These are phyloP conservation scores for Thera britannica DNA, from an alignment of 2,888 invertebrate species.

Conservation along the genomic window DNA sequence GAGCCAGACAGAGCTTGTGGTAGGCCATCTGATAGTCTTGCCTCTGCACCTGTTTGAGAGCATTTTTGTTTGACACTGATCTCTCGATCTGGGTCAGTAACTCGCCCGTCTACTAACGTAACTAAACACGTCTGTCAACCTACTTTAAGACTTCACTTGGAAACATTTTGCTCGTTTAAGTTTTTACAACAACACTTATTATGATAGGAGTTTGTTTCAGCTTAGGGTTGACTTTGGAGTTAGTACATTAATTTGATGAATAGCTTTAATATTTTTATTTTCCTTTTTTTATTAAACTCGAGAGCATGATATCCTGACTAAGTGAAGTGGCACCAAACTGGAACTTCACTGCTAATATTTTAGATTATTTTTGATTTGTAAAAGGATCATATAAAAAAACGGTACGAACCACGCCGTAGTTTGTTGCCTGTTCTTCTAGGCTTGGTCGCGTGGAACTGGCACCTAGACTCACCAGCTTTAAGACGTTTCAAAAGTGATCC, in stretches of 20 bases:
- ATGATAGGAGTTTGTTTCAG: constrained; percentile 30
- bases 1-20: no score
- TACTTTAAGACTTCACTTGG: constrained; percentile 9
- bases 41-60: neutral
- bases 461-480: no score
- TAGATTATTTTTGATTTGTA: no score
- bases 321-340: no score
- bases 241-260: constrained; percentile 27
- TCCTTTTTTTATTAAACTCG: neutral
- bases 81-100: neutral
- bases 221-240: constrained; percentile 27
- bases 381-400: no score
- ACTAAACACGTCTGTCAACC: constrained; percentile 6
- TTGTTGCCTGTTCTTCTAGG: no score
- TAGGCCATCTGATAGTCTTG: no score
- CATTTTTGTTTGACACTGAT: neutral
- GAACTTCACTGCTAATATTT: no score
- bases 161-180: constrained; percentile 33
- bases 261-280: constrained; percentile 3
- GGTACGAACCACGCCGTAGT: no score
- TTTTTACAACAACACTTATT: constrained; percentile 35
- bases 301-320: neutral
- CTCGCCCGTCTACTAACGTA: constrained; percentile 5
- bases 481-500: no score
- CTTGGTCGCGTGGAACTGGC: no score